These are phyloP conservation scores for Diploscapter pachys DNA, from an alignment of 1,140 invertebrate genomes.

Conservation along the genomic window DNA sequence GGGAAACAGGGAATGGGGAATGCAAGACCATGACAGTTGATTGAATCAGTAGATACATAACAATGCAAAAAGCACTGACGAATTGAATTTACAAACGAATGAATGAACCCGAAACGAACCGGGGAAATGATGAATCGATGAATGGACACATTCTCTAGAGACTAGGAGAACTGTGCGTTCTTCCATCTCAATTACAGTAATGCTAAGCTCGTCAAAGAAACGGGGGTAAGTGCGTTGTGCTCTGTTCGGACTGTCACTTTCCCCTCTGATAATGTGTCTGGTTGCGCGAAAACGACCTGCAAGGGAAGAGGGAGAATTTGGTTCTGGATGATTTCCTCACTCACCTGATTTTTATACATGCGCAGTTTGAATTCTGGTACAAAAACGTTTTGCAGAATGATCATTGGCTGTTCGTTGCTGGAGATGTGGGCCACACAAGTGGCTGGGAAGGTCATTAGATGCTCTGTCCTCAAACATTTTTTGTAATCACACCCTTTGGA, in stretches of 20 bases:
- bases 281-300: slow-evolving; percentile 45
- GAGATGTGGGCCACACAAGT: slow-evolving; percentile 52
- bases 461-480: slow-evolving; percentile 41
- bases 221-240: slow-evolving; percentile 40
- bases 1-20: too few relatives aligned
- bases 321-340: not conserved
- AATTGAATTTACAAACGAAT: too few relatives aligned
- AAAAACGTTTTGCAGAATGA: slow-evolving; percentile 48
- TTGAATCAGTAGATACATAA: too few relatives aligned
- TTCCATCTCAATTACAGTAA: too few relatives aligned
- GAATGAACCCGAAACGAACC: too few relatives aligned
- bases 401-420: slow-evolving; percentile 54
- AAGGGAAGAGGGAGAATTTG: slow-evolving; percentile 14
- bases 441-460: slow-evolving; percentile 51
- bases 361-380: slow-evolving; percentile 37
- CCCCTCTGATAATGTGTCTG: slow-evolving; percentile 45
- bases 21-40: too few relatives aligned
- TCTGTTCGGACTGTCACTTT: slow-evolving; percentile 44
- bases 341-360: slow-evolving; percentile 44
- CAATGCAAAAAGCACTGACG: too few relatives aligned
- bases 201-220: slow-evolving; percentile 31
- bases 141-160: too few relatives aligned
- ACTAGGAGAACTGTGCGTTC: too few relatives aligned
- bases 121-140: too few relatives aligned
- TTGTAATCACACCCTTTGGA: slow-evolving; percentile 11